Evolutionary conservation across 2,888 invertebrate genomes (phyloP), one percentile per base, ranked within the genome.

Genomic region (Amblyteles armatorius): DNA sequence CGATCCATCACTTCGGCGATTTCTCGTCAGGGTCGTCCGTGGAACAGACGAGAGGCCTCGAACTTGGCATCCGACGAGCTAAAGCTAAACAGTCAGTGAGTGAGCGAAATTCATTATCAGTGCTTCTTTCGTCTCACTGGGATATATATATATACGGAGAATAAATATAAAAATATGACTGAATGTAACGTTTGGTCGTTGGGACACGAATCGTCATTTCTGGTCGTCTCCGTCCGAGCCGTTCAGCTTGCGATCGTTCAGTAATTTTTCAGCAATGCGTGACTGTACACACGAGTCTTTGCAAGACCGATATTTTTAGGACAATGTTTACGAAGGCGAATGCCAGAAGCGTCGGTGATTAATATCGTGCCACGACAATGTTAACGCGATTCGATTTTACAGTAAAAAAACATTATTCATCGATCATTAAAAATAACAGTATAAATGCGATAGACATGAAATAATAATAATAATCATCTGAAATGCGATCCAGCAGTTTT

Each of bases 21-120:
- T 78, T 63, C 68, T 80, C 65, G 44, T 73, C 55, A 72, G 79
- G 65, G 63, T 79, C 72, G 36, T 79, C 72, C n/a, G 4, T 16
- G 72, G 63, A 33, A 67, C 33, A 13, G 3, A 26, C 19, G 29
- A 29, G 44, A 72, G 63, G 63, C 79, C 71, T 79, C 65, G 63
- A 79, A 79, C 71, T 79, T 72, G 79, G 79, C 71, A 63, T 79
- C 50, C 36, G 22, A 33, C 48, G 52, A 65, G 79, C 19, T 22
- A 50, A 40, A 52, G 63, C 63, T 60, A 36, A 60, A 60, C 22
- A 79, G 33, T 52, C 60, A 77, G 52, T 52, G 26, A 55, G 74
- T 13, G 48, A 26, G 44, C 26, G 67, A 77, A 77, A 77, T 67
- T 52, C 50, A 33, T 36, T 65, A 5, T 16, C 57, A 33, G 16